Percentiles rank a stretch among this genome's conserved stretches.
Evolutionary conservation across 2,797 vertebrate genomes (phyloP).

Genomic region (Microctenopoma stevenorrisi): DNA sequence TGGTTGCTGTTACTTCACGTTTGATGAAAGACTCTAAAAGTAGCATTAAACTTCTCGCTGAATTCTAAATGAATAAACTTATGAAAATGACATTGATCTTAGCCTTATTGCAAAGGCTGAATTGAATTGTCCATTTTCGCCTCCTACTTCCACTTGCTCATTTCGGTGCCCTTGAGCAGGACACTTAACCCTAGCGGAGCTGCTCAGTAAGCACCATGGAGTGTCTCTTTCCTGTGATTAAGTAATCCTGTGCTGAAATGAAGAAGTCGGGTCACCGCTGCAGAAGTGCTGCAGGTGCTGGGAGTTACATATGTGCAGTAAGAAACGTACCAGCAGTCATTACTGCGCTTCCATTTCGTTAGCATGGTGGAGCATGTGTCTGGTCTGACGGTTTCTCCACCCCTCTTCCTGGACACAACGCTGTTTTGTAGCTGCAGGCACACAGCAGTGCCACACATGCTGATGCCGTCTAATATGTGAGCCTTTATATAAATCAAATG

Average conservation of each 20-base stretch:
- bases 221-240: constrained; percentile 14
- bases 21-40: not conserved
- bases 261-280: constrained; percentile 18
- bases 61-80: not conserved
- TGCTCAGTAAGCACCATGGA: not conserved
- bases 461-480: constrained; percentile 15
- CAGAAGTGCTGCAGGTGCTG: constrained; percentile 30
- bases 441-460: constrained; percentile 3
- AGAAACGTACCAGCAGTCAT: constrained; percentile 10
- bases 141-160: too few species aligned
- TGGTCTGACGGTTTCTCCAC: constrained; percentile 5
- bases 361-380: not conserved
- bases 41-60: not conserved
- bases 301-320: constrained; percentile 8
- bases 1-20: not conserved
- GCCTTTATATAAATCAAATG: constrained; percentile 37
- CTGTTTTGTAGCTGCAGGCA: constrained; percentile 18
- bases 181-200: not conserved
- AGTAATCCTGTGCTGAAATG: constrained; percentile 29
- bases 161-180: not conserved
- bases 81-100: not conserved
- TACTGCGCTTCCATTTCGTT: constrained; percentile 16
- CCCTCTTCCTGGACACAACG: constrained; percentile 17
- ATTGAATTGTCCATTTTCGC: too few species aligned
- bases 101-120: too few species aligned